phyloP scores from a whole-genome alignment of 2,113 vertebrate genomes.

The Gavia stellata region DNA sequence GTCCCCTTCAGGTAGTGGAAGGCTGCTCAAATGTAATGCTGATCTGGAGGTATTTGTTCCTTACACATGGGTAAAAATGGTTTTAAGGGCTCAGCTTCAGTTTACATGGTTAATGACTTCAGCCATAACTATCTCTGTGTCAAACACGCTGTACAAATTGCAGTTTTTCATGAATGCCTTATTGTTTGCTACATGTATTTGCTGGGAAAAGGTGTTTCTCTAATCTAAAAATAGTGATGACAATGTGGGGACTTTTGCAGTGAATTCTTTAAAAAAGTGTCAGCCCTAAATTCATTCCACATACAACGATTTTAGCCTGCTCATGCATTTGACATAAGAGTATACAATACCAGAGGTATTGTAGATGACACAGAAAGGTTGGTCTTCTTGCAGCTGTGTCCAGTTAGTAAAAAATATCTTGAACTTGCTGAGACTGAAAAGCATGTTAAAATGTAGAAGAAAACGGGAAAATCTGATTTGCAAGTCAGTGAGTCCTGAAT shows the following conservation, averaged over 20 bases:
- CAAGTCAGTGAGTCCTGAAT: background rate
- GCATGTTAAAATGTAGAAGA: background rate
- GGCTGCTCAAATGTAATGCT: background rate
- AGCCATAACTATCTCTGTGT: background rate
- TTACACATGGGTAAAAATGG: background rate
- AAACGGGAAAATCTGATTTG: background rate
- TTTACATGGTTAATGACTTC: background rate
- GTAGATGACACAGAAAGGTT: background rate
- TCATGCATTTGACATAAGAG: background rate
- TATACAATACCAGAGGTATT: background rate
- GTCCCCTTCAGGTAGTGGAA: no score
- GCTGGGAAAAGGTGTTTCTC: background rate
- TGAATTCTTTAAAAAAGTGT: background rate
- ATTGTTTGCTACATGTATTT: background rate
- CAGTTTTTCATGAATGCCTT: background rate
- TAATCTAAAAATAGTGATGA: background rate
- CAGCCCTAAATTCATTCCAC: background rate
- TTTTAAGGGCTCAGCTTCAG: background rate
- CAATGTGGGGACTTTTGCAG: background rate
- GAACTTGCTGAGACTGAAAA: background rate
- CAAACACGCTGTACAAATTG: background rate
- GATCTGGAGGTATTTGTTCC: background rate
- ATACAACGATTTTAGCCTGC: background rate
- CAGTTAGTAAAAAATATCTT: background rate
- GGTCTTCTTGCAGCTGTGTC: background rate